Evolutionary conservation across 2,797 vertebrate genomes (phyloP).

Genomic region (Enoplosus armatus): DNA sequence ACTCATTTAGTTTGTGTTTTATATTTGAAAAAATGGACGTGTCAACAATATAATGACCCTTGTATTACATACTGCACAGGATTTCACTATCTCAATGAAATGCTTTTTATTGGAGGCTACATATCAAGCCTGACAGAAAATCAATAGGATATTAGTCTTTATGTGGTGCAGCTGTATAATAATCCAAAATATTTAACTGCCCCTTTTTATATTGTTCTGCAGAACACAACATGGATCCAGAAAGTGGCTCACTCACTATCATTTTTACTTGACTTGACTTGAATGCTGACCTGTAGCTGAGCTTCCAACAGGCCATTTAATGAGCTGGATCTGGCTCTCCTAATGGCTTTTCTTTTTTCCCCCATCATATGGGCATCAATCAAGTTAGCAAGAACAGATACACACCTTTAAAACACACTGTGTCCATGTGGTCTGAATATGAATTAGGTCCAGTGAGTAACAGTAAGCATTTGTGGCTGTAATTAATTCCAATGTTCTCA

Average conservation of each 20-base stretch:
- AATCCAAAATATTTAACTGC: constrained; percentile 50
- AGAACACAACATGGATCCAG: constrained; percentile 3
- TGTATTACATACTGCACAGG: constrained; percentile 4
- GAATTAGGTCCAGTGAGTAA: constrained; percentile 20
- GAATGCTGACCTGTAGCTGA: constrained; percentile 35
- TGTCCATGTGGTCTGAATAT: constrained; percentile 34
- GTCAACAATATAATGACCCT: constrained; percentile 20
- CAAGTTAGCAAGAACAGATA: constrained; percentile 21
- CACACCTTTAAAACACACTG: constrained; percentile 29
- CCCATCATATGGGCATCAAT: constrained; percentile 19
- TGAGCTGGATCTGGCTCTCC: constrained; percentile 11
- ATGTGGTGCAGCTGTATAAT: constrained; percentile 38
- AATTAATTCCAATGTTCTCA: constrained; percentile 55
- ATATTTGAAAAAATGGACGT: not conserved
- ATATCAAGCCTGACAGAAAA: constrained; percentile 43
- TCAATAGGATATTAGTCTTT: constrained; percentile 61
- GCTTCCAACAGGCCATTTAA: constrained; percentile 26
- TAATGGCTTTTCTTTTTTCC: constrained; percentile 23
- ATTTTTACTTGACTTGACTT: constrained; percentile 21
- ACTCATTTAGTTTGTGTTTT: constrained; percentile 12
- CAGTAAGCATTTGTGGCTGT: constrained; percentile 15
- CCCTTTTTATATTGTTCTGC: constrained; percentile 41
- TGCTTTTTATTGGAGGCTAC: constrained; percentile 40
- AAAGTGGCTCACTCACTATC: constrained; percentile 1
- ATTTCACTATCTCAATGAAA: constrained; percentile 46